Percentiles rank a stretch among this genome's conserved stretches.
Conservation (phyloP, 1,140 invertebrate genomes). For the Geopemphigus sp. region DNA sequence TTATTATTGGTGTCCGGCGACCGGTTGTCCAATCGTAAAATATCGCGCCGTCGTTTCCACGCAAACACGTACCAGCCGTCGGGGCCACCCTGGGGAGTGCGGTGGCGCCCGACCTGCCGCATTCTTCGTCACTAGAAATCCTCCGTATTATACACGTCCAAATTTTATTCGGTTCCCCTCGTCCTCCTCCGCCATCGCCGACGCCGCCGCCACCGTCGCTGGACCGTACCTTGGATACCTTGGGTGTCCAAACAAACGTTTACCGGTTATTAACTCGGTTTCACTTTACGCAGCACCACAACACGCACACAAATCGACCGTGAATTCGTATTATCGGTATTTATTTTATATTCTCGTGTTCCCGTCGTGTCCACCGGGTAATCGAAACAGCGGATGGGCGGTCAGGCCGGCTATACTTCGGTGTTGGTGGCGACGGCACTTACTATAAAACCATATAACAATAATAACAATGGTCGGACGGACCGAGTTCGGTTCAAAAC, state of each 20-base stretch:
- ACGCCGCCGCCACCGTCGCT: too few species aligned
- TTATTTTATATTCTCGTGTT: too few species aligned
- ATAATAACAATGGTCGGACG: too few species aligned
- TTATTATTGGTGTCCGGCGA: constrained; percentile 9
- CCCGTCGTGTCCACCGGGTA: neutral
- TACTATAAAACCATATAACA: too few species aligned
- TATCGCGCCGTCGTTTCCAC: neutral
- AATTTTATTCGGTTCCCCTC: too few species aligned
- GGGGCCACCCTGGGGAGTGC: constrained; percentile 35
- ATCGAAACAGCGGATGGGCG: neutral
- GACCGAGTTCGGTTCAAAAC: too few species aligned
- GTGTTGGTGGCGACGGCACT: too few species aligned
- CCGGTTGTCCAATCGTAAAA: constrained; percentile 41
- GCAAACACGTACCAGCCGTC: neutral
- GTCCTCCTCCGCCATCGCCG: neutral
- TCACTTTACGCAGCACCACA: neutral
- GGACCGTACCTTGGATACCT: neutral
- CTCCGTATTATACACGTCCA: neutral
- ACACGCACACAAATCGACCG: neutral
- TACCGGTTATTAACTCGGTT: constrained; percentile 22
- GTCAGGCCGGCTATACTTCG: too few species aligned
- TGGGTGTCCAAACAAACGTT: constrained; percentile 43
- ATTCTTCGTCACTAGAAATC: constrained; percentile 19
- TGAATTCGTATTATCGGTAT: neutral
- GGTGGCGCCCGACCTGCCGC: constrained; percentile 20